A percentile compares a stretch with the other conserved stretches of the same genome.
Evolutionary conservation across 2,888 invertebrate species (phyloP).

Genomic region (Hirtodrosophila cameraria): DNA sequence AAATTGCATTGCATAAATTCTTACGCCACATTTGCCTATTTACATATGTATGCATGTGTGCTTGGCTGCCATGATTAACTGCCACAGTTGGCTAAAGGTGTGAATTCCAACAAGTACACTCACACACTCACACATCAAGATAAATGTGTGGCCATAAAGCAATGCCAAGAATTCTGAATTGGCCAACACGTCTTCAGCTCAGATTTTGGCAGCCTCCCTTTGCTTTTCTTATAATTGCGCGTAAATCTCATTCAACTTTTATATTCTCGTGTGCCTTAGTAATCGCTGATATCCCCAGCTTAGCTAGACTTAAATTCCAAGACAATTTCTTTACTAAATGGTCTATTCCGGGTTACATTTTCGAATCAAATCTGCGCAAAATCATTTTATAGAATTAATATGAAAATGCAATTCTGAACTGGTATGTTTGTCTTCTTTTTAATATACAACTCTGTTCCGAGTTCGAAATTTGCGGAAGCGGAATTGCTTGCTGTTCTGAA

Average conservation of each 20-base stretch:
- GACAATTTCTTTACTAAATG: no score
- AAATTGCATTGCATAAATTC: constrained; percentile 71
- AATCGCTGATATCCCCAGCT: neutral
- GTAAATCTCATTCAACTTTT: constrained; percentile 38
- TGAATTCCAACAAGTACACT: constrained; percentile 34
- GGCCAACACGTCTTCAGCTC: constrained; percentile 27
- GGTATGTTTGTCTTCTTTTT: no score
- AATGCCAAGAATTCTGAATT: constrained; percentile 50
- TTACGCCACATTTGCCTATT: constrained; percentile 7
- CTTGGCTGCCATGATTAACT: constrained; percentile 58
- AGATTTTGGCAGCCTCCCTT: constrained; percentile 38
- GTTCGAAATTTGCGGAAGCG: no score
- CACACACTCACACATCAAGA: constrained; percentile 22
- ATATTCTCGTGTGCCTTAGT: constrained; percentile 1
- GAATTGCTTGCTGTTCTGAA: no score
- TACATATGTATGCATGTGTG: constrained; percentile 8
- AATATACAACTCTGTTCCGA: no score
- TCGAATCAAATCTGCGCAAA: no score
- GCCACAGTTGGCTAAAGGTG: constrained; percentile 52
- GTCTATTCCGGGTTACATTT: no score
- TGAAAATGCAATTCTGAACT: no score
- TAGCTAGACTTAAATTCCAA: constrained; percentile 1
- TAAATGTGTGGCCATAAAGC: constrained; percentile 53
- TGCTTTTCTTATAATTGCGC: constrained; percentile 45
- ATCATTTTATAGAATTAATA: no score